A percentile compares a stretch with the other conserved stretches of the same genome.
Conservation (phyloP, 2,797 vertebrate species). For the Leucoraja ocellata region DNA sequence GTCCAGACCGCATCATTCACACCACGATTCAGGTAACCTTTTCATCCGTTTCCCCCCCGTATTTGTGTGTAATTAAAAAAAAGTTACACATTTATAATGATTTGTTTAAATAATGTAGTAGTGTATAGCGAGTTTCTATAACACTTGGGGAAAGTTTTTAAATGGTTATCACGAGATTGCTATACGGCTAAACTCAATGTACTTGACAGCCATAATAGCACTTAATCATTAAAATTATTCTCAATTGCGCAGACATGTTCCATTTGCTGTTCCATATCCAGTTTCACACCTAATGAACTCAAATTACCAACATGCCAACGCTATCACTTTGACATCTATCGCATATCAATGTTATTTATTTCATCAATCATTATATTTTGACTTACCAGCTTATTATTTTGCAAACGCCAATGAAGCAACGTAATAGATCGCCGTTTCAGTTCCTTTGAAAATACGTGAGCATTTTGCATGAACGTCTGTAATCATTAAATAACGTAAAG, state of each 20-base stretch:
- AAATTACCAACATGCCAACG: constrained; percentile 73
- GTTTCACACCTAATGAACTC: constrained; percentile 75
- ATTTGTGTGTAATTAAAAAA: not conserved
- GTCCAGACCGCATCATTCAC: not conserved
- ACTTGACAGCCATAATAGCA: constrained; percentile 71
- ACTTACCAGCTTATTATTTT: constrained; percentile 10
- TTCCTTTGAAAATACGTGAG: not conserved
- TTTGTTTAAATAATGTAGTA: not conserved
- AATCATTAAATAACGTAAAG: not conserved
- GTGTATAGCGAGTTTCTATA: not conserved
- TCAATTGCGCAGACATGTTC: constrained; percentile 68
- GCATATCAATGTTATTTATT: constrained; percentile 15
- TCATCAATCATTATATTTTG: constrained; percentile 36
- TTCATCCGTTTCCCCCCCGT: not conserved
- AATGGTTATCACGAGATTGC: constrained; percentile 41
- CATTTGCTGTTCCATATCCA: constrained; percentile 77
- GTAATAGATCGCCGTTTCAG: not conserved
- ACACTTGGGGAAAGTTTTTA: constrained; percentile 1
- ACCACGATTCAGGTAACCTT: not conserved
- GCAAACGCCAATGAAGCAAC: not conserved
- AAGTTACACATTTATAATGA: not conserved
- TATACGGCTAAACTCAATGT: constrained; percentile 65
- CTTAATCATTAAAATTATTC: constrained; percentile 76
- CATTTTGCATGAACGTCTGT: not conserved
- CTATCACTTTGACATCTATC: constrained; percentile 68